phyloP scores from a whole-genome alignment of 2,888 invertebrate genomes.

The Crematogaster levior region DNA sequence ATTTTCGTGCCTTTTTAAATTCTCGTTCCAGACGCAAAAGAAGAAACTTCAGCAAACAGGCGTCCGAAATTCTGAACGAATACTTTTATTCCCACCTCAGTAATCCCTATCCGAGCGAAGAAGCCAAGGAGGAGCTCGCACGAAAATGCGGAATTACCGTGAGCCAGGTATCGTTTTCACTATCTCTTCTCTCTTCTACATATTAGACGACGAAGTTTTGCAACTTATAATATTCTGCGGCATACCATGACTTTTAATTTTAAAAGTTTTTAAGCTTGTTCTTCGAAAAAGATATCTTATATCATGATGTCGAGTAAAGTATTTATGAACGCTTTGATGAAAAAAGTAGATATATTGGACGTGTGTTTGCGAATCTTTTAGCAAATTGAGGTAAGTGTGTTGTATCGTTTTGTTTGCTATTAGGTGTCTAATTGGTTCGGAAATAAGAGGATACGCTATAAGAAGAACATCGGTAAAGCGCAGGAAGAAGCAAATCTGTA shows the following conservation, averaged over 20 bases:
- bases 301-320: not conserved
- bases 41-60: conserved; percentile 99
- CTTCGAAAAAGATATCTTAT: not conserved
- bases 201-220: conserved; percentile 21
- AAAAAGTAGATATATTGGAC: not conserved
- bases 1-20: not conserved
- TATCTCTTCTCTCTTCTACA: not conserved
- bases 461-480: conserved; percentile 99
- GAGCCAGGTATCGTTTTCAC: conserved; percentile 90
- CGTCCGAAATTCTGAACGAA: conserved; percentile 99
- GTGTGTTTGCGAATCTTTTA: not conserved
- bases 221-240: not conserved
- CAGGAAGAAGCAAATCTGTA: conserved; percentile 99
- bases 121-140: conserved; percentile 99
- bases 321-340: not conserved
- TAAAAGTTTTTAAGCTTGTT: not conserved
- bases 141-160: conserved; percentile 99
- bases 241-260: not conserved
- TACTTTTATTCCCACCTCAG: conserved; percentile 99
- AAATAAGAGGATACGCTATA: conserved; percentile 99
- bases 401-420: not conserved
- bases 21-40: conserved; percentile 90
- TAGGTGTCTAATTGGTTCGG: conserved; percentile 99
- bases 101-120: conserved; percentile 99
- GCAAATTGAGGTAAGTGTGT: not conserved